phyloP scores from a whole-genome alignment of 2,113 vertebrate species.

The Pollachius pollachius region DNA sequence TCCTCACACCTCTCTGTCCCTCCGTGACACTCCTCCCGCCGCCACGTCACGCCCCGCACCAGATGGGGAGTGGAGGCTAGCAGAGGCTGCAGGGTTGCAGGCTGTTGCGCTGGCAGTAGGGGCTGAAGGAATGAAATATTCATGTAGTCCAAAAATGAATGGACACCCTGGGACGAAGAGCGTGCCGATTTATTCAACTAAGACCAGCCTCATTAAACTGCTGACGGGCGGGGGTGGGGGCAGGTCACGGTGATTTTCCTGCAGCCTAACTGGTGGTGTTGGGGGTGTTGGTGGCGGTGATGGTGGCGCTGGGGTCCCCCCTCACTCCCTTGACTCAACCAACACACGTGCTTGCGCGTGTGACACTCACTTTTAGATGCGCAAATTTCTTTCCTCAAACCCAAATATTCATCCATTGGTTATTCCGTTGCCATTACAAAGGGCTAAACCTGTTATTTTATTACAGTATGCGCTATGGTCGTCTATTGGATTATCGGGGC shows the following conservation, averaged over 20 bases:
- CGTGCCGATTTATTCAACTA: conserved; percentile 77
- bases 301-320: background rate
- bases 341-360: background rate
- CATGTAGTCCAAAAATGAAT: conserved; percentile 71
- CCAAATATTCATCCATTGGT: too few relatives aligned
- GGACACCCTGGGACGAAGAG: conserved; percentile 74
- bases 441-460: too few relatives aligned
- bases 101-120: conserved; percentile 76
- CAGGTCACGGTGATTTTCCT: conserved; percentile 77
- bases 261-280: conserved; percentile 23
- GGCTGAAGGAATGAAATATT: conserved; percentile 79
- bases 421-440: too few relatives aligned
- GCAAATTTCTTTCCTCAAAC: too few relatives aligned
- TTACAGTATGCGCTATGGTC: too few relatives aligned
- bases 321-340: too few relatives aligned
- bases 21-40: conserved; percentile 30
- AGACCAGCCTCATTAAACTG: conserved; percentile 75
- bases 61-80: conserved; percentile 75
- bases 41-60: conserved; percentile 67
- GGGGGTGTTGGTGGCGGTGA: background rate
- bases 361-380: background rate
- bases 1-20: conserved; percentile 64
- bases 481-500: background rate
- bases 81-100: conserved; percentile 71
- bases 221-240: conserved; percentile 59